Evolutionary conservation across 1,140 invertebrate species (phyloP).

Genomic region (Caerostris extrusa): DNA sequence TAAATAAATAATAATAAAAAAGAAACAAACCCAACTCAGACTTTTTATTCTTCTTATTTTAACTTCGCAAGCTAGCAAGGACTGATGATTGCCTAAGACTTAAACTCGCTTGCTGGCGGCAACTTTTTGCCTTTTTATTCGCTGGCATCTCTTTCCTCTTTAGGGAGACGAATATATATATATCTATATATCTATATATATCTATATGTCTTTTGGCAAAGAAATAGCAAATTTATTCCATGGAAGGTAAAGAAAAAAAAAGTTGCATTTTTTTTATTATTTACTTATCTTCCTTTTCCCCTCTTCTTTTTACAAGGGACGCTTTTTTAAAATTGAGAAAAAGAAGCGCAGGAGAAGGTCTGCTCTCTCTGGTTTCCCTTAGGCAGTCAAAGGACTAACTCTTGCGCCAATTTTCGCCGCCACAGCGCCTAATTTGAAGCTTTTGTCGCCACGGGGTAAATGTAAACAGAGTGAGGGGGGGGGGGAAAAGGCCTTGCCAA

Average conservation of each 20-base stretch:
- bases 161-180: conserved; percentile 62
- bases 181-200: conserved; percentile 56
- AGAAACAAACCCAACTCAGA: conserved; percentile 39
- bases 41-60: not conserved
- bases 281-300: conserved; percentile 44
- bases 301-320: conserved; percentile 26
- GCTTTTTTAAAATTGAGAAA: conserved; percentile 69
- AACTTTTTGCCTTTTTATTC: conserved; percentile 74
- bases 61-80: conserved; percentile 17
- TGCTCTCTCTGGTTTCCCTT: conserved; percentile 51
- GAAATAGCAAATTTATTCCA: conserved; percentile 77
- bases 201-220: conserved; percentile 64
- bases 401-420: conserved; percentile 76
- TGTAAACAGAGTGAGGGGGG: conserved; percentile 62
- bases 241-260: conserved; percentile 42
- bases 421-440: conserved; percentile 74
- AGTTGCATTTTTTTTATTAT: conserved; percentile 67
- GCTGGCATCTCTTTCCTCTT: not conserved
- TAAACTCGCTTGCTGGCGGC: conserved; percentile 73
- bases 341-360: not conserved
- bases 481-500: not conserved
- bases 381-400: conserved; percentile 76
- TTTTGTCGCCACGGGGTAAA: conserved; percentile 75
- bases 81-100: conserved; percentile 73
- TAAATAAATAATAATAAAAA: not conserved